phyloP scores from a whole-genome alignment of 2,113 vertebrate genomes.

The Trogon surrucura region DNA sequence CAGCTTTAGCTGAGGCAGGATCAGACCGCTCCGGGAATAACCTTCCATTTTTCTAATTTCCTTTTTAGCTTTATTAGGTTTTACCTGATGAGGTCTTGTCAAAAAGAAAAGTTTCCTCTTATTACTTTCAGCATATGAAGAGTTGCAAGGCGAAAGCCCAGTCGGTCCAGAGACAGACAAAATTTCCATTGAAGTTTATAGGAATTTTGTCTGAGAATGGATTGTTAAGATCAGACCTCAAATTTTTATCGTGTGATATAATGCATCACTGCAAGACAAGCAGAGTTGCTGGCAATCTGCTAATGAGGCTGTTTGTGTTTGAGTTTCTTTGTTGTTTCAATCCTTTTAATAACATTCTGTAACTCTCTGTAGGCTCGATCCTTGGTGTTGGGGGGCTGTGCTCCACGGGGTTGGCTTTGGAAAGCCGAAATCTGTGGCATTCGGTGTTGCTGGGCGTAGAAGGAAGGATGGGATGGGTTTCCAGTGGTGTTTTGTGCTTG shows the following conservation, averaged over 20 bases:
- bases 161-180: background rate
- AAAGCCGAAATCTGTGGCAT: background rate
- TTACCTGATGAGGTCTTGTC: conserved; percentile 77
- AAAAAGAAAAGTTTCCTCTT: conserved; percentile 66
- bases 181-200: conserved; percentile 18
- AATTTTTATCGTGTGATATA: conserved; percentile 24
- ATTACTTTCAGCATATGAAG: conserved; percentile 30
- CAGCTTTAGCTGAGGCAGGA: background rate
- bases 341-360: background rate
- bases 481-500: background rate
- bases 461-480: background rate
- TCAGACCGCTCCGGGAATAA: conserved; percentile 63
- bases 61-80: conserved; percentile 75
- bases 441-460: background rate
- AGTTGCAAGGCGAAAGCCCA: conserved; percentile 26
- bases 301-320: background rate
- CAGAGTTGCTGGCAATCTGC: background rate
- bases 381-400: background rate
- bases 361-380: background rate
- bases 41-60: conserved; percentile 74
- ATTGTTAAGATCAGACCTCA: background rate
- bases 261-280: background rate
- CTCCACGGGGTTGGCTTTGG: rapidly evolving
- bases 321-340: background rate
- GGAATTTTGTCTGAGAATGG: conserved; percentile 22